These are phyloP conservation scores for Pelobates cultripes DNA, from an alignment of 2,797 vertebrate species.

Conservation along the genomic window DNA sequence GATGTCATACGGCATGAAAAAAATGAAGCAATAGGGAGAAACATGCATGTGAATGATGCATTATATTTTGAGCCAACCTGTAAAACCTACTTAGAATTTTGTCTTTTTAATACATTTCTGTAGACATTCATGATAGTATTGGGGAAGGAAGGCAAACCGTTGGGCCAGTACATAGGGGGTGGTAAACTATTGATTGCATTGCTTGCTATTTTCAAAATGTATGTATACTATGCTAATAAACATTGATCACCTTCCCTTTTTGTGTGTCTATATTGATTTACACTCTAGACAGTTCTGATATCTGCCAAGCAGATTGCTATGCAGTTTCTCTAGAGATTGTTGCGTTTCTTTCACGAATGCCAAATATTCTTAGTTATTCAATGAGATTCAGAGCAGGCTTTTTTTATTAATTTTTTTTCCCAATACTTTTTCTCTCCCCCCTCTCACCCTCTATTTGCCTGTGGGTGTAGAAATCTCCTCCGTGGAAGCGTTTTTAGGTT, in stretches of 20 bases:
- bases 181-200: background rate
- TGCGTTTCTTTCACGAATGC: slow-evolving; percentile 8
- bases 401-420: background rate
- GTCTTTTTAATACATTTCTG: too few relatives aligned
- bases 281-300: background rate
- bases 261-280: slow-evolving; percentile 2
- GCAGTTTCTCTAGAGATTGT: slow-evolving; percentile 5
- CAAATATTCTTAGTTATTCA: background rate
- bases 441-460: background rate
- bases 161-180: background rate
- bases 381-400: background rate
- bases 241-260: background rate
- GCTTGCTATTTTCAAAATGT: slow-evolving; percentile 8
- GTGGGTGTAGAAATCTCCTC: slow-evolving; percentile 3
- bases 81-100: too few relatives aligned
- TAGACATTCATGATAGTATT: too few relatives aligned
- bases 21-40: too few relatives aligned
- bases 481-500: too few relatives aligned
- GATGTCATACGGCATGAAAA: too few relatives aligned
- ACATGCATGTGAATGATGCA: too few relatives aligned
- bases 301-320: slow-evolving; percentile 2
- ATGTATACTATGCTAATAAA: slow-evolving; percentile 18
- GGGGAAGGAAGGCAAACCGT: background rate
- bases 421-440: background rate
- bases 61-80: too few relatives aligned